phyloP scores from a whole-genome alignment of 2,113 vertebrate species.

The Mus musculus region GRCm39 chr13:88941501-88942000 shows the following conservation, averaged over 20 bases:
- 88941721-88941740: neutral
- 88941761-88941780: neutral
- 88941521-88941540: constrained; percentile 11
- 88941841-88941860: constrained; percentile 47
- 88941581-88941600: neutral
- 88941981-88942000: neutral
- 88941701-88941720: neutral
- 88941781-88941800: neutral
- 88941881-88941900: constrained; percentile 33
- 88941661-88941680: constrained; percentile 3
- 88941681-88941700: neutral
- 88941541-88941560: neutral
- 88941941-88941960: constrained; percentile 18
- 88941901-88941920: neutral
- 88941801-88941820: neutral
- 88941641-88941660: constrained; percentile 11
- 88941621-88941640: neutral
- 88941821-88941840: neutral
- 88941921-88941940: constrained; percentile 12
- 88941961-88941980: neutral
- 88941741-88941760: constrained; percentile 7
- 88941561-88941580: neutral
- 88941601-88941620: neutral
- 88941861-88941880: constrained; percentile 44
- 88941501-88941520: neutral